Conservation (phyloP, 2,113 vertebrate genomes). For the Platysteira castanea region DNA sequence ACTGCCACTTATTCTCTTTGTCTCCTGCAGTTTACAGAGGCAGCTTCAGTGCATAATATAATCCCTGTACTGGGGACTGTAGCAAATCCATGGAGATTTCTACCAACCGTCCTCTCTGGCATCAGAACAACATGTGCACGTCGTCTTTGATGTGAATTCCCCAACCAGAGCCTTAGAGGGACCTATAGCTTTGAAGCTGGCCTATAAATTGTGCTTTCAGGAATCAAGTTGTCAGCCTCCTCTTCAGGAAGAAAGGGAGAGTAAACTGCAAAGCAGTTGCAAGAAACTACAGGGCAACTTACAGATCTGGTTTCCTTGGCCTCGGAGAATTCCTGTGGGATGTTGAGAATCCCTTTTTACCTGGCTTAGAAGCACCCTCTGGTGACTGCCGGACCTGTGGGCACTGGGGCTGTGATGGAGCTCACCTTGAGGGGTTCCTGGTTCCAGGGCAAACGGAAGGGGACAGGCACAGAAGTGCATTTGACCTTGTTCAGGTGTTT, state of each 20-base stretch:
- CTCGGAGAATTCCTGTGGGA: slow-evolving; percentile 26
- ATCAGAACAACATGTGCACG: slow-evolving; percentile 63
- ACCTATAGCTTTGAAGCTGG: slow-evolving; percentile 77
- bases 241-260: slow-evolving; percentile 62
- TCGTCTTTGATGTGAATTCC: slow-evolving; percentile 78
- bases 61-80: slow-evolving; percentile 62
- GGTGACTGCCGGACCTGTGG: not conserved
- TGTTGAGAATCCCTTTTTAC: slow-evolving; percentile 33
- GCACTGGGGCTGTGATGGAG: not conserved
- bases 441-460: not conserved
- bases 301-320: slow-evolving; percentile 67
- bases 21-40: slow-evolving; percentile 65
- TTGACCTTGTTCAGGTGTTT: accelerated
- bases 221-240: slow-evolving; percentile 69
- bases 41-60: slow-evolving; percentile 71
- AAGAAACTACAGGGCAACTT: slow-evolving; percentile 51
- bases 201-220: slow-evolving; percentile 78
- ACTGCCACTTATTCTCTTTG: slow-evolving; percentile 58
- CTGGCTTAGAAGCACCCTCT: not conserved
- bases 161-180: slow-evolving; percentile 69
- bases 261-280: slow-evolving; percentile 60
- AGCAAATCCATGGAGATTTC: slow-evolving; percentile 62
- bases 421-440: not conserved
- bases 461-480: not conserved
- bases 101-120: slow-evolving; percentile 58